Evolutionary conservation across 37 sponge, comb jelly and placozoan species (phyloP).

Genomic region (Hormiphora californensis): DNA sequence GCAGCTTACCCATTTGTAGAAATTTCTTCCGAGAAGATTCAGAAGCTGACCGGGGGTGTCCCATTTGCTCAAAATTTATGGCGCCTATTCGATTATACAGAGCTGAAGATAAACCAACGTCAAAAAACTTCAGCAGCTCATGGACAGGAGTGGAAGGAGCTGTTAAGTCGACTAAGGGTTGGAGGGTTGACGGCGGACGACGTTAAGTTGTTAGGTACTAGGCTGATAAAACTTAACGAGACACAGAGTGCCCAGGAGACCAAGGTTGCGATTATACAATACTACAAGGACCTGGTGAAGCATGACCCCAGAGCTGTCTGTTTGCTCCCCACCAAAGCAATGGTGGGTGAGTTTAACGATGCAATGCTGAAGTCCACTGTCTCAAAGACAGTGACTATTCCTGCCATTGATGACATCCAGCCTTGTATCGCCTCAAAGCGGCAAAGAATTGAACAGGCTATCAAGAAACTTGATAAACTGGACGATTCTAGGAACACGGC

Average conservation of each 20-base stretch:
- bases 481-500: background rate
- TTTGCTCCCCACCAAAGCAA: slow-evolving; percentile 57
- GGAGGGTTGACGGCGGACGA: background rate
- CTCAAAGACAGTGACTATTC: no score
- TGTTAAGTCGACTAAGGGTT: background rate
- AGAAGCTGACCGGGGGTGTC: background rate
- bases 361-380: slow-evolving; percentile 55
- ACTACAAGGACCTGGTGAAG: background rate
- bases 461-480: background rate
- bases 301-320: slow-evolving; percentile 55
- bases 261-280: background rate
- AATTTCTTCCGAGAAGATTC: background rate
- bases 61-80: slow-evolving; percentile 47
- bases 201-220: background rate
- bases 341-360: slow-evolving; percentile 55
- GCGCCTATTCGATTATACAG: slow-evolving; percentile 56
- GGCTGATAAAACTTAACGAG: no score
- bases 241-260: no score
- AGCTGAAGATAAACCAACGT: slow-evolving; percentile 69
- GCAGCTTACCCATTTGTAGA: slow-evolving; percentile 1
- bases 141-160: background rate
- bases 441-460: no score
- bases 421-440: no score
- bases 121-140: slow-evolving; percentile 56
- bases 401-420: no score